A percentile compares a stretch with the other conserved stretches of the same genome.
phyloP scores from a whole-genome alignment of 1,140 invertebrate genomes.

The Uloborus diversus region DNA sequence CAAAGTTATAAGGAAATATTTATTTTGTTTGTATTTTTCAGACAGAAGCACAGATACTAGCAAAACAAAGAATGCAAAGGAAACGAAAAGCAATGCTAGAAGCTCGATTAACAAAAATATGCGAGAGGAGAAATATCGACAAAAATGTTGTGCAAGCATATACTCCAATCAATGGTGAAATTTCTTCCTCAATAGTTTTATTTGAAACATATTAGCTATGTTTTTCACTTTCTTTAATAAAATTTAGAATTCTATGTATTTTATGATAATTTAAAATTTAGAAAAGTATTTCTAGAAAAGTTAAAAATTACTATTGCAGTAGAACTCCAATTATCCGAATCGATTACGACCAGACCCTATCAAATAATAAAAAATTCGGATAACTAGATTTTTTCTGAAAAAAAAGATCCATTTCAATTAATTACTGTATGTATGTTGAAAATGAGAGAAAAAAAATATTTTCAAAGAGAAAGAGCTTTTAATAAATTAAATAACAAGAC shows the following conservation, averaged over 20 bases:
- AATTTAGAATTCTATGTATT: not conserved
- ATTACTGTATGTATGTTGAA: no score
- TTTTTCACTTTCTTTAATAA: not conserved
- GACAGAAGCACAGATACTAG: slow-evolving; percentile 22
- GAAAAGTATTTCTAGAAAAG: no score
- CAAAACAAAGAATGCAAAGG: slow-evolving; percentile 28
- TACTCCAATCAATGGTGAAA: not conserved
- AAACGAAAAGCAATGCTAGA: slow-evolving; percentile 40
- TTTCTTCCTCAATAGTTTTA: not conserved
- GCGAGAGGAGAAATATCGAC: slow-evolving; percentile 49
- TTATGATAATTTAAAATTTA: not conserved
- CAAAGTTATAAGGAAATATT: no score
- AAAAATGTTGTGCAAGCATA: slow-evolving; percentile 10
- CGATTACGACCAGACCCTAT: no score
- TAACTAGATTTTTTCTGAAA: no score
- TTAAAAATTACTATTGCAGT: no score
- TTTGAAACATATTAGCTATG: not conserved
- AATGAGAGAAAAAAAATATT: no score
- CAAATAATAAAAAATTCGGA: no score
- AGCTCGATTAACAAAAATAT: slow-evolving; percentile 34
- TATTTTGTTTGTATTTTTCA: not conserved
- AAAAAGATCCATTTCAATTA: no score
- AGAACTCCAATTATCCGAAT: no score
- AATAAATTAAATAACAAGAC: no score
- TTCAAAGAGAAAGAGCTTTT: no score